phyloP scores from a whole-genome alignment of 2,888 invertebrate genomes.

The Furcula furcula region DNA sequence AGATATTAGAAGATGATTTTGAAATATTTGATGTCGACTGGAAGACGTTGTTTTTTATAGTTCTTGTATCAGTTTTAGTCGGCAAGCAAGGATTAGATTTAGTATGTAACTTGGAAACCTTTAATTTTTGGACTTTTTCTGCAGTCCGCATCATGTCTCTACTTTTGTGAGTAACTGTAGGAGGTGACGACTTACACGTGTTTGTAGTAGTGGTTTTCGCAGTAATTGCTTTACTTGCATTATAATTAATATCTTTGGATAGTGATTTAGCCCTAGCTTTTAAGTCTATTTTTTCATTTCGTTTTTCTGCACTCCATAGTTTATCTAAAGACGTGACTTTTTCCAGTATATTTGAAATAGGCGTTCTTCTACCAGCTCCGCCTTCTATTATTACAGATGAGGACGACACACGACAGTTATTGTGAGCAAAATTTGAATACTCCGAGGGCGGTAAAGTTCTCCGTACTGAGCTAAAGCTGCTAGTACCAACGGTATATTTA shows the following conservation, averaged over 20 bases:
- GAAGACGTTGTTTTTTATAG: slow-evolving; percentile 35
- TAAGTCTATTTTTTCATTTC: slow-evolving; percentile 68
- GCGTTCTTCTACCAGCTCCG: slow-evolving; percentile 73
- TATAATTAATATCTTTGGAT: slow-evolving; percentile 33
- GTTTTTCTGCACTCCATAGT: slow-evolving; percentile 73
- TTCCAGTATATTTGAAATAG: slow-evolving; percentile 74
- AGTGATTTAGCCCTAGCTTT: slow-evolving; percentile 50
- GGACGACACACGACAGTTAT: slow-evolving; percentile 46
- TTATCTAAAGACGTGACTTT: slow-evolving; percentile 81
- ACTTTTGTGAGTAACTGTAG: slow-evolving; percentile 57
- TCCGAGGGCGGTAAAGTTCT: slow-evolving; percentile 69
- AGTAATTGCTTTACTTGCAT: slow-evolving; percentile 26
- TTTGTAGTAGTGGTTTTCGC: slow-evolving; percentile 20
- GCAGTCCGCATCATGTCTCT: slow-evolving; percentile 75
- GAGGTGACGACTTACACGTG: slow-evolving; percentile 31
- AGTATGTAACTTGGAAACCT: slow-evolving; percentile 49
- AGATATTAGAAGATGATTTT: slow-evolving; percentile 58
- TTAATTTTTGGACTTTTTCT: slow-evolving; percentile 68
- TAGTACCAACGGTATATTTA: slow-evolving; percentile 56
- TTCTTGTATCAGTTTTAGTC: slow-evolving; percentile 41
- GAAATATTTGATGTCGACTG: slow-evolving; percentile 48
- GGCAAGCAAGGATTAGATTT: slow-evolving; percentile 59
- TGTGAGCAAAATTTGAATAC: slow-evolving; percentile 53
- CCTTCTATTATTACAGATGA: slow-evolving; percentile 67
- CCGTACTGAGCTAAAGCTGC: slow-evolving; percentile 72